A percentile compares a stretch with the other conserved stretches of the same genome.
phyloP scores from a whole-genome alignment of 1,140 invertebrate species.

The Procambarus virginalis region DNA sequence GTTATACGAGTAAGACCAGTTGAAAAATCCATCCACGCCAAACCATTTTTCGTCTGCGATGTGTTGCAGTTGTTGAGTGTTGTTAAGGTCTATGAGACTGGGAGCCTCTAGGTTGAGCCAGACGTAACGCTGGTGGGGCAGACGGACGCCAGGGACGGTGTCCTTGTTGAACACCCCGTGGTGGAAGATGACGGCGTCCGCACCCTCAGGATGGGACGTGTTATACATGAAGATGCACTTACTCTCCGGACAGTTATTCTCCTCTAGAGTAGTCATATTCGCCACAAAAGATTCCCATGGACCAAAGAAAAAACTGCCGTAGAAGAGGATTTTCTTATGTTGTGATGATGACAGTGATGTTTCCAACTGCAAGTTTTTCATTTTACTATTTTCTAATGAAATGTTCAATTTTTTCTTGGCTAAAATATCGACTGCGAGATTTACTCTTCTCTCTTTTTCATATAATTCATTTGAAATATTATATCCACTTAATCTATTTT shows the following conservation, averaged over 20 bases:
- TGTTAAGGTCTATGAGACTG: not conserved
- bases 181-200: conserved; percentile 55
- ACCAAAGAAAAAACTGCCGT: conserved; percentile 7
- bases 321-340: conserved; percentile 22
- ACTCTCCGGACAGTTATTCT: conserved; percentile 12
- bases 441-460: not conserved
- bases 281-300: conserved; percentile 17
- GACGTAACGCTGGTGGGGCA: conserved; percentile 35
- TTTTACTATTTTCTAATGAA: not conserved
- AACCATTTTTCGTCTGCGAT: not conserved
- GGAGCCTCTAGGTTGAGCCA: conserved; percentile 51
- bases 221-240: conserved; percentile 29
- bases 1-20: conserved; percentile 75
- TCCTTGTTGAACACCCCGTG: not conserved
- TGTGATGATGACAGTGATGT: not conserved
- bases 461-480: not conserved
- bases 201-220: conserved; percentile 15
- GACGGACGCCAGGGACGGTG: conserved; percentile 6
- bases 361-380: not conserved
- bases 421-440: not conserved
- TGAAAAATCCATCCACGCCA: conserved; percentile 71
- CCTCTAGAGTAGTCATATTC: not conserved
- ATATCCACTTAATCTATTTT: not conserved
- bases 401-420: not conserved
- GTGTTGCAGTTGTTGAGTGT: not conserved